A percentile compares a stretch with the other conserved stretches of the same genome.
Evolutionary conservation across 2,797 vertebrate genomes (phyloP).

Genomic region (Oophaga sylvatica): DNA sequence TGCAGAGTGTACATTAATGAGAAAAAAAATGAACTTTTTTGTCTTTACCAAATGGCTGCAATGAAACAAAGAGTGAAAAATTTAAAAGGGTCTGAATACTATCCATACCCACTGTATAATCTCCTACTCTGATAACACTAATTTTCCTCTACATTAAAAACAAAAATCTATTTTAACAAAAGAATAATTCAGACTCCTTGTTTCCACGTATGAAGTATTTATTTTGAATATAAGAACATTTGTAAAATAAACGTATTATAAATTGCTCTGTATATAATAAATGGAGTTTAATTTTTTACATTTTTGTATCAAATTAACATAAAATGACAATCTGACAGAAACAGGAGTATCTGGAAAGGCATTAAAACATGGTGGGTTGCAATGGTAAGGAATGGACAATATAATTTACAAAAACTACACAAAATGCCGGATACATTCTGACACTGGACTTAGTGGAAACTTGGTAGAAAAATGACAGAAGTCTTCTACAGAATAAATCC

Average conservation of each 20-base stretch:
- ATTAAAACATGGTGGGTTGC: constrained; percentile 62
- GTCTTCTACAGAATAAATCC: not conserved
- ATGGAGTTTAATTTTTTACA: constrained; percentile 74
- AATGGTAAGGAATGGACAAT: constrained; percentile 58
- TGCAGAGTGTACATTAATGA: too few relatives aligned
- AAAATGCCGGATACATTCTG: constrained; percentile 70
- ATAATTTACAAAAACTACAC: constrained; percentile 66
- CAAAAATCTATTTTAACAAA: not conserved
- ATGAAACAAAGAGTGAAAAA: too few relatives aligned
- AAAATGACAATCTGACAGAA: constrained; percentile 75
- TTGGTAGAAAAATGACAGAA: constrained; percentile 56
- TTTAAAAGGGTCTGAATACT: too few relatives aligned
- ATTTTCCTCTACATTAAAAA: too few relatives aligned
- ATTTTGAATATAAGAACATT: constrained; percentile 85
- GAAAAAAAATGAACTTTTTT: too few relatives aligned
- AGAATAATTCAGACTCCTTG: constrained; percentile 21
- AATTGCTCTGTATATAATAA: constrained; percentile 88
- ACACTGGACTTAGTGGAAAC: constrained; percentile 63
- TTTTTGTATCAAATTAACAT: constrained; percentile 78
- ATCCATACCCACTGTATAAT: too few relatives aligned
- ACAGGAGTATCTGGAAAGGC: constrained; percentile 70
- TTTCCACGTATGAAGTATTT: constrained; percentile 78
- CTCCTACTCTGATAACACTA: too few relatives aligned
- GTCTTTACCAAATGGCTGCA: too few relatives aligned
- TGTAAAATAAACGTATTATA: constrained; percentile 81